These are phyloP conservation scores for Brachyrhaphis roseni DNA, from an alignment of 2,797 vertebrate species.

Conservation along the genomic window DNA sequence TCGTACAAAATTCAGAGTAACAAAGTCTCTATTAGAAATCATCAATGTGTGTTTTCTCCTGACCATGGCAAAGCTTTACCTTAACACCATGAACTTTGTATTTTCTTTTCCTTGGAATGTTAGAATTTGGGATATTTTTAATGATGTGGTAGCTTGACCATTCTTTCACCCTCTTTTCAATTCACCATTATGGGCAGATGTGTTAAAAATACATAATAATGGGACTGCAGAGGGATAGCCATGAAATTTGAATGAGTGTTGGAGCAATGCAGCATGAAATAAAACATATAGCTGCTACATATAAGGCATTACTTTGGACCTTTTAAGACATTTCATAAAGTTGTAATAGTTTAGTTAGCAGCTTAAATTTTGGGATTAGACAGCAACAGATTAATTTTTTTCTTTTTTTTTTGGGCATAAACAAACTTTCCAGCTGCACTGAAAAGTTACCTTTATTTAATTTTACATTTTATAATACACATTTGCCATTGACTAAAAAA, in stretches of 20 bases:
- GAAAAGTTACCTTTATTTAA: background rate
- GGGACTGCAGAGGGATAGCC: slow-evolving; percentile 69
- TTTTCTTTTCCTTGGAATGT: slow-evolving; percentile 65
- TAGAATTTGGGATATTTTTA: slow-evolving; percentile 66
- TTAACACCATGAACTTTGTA: slow-evolving; percentile 75
- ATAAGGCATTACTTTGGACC: slow-evolving; percentile 43
- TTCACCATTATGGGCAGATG: slow-evolving; percentile 70
- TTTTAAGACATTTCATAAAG: slow-evolving; percentile 37
- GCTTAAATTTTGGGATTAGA: slow-evolving; percentile 3
- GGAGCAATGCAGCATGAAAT: slow-evolving; percentile 63
- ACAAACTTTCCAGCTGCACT: background rate
- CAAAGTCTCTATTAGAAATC: slow-evolving; percentile 85
- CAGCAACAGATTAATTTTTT: background rate
- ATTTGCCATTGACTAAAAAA: background rate
- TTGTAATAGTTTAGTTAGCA: slow-evolving; percentile 16
- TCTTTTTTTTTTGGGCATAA: background rate
- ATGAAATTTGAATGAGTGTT: slow-evolving; percentile 78
- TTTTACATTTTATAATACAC: background rate
- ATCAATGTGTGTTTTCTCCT: slow-evolving; percentile 62
- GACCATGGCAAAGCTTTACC: slow-evolving; percentile 72
- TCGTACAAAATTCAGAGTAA: slow-evolving; percentile 84
- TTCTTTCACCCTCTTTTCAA: slow-evolving; percentile 72
- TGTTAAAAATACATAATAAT: slow-evolving; percentile 78
- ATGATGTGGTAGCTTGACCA: slow-evolving; percentile 74
- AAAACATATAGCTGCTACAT: slow-evolving; percentile 53